Evolutionary conservation across 2,888 invertebrate genomes (phyloP).

Genomic region (Harpagoxenus sublaevis): DNA sequence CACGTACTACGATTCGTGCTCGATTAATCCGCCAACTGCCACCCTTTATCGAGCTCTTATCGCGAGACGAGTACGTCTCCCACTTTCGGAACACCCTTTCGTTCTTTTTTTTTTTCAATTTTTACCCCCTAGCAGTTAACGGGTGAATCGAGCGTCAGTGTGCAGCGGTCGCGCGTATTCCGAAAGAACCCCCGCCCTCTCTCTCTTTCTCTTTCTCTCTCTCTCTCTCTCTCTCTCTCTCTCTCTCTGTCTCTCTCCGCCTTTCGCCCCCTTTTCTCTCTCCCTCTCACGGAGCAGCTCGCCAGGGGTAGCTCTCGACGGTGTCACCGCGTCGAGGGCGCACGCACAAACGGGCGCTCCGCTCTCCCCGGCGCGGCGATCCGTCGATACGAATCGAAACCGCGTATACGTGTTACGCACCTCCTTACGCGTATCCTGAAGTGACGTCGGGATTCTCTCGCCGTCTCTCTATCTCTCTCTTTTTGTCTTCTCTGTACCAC

Average conservation of each 20-base stretch:
- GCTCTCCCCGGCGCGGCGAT: slow-evolving; percentile 51
- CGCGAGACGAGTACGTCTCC: background rate
- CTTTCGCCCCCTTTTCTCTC: background rate
- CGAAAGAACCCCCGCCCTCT: slow-evolving; percentile 43
- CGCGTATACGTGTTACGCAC: slow-evolving; percentile 37
- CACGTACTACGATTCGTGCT: background rate
- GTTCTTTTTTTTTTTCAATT: background rate
- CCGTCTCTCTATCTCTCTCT: background rate
- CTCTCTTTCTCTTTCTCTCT: too few species aligned
- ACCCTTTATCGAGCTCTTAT: background rate
- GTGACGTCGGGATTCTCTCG: slow-evolving; percentile 38
- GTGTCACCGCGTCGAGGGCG: slow-evolving; percentile 72
- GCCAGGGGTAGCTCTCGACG: slow-evolving; percentile 78
- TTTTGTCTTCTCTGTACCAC: background rate
- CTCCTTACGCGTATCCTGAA: slow-evolving; percentile 50
- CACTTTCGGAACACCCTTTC: background rate
- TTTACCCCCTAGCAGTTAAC: slow-evolving; percentile 3
- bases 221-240: slow-evolving; percentile 26
- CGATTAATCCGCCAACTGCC: background rate
- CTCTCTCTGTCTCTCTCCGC: background rate
- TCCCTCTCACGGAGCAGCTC: slow-evolving; percentile 61
- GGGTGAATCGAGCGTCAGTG: slow-evolving; percentile 40
- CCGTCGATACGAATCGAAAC: slow-evolving; percentile 39
- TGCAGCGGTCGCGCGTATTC: slow-evolving; percentile 42
- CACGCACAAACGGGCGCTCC: slow-evolving; percentile 76